Evolutionary conservation across 1,140 invertebrate species (phyloP), one percentile per base, ranked within the genome.

Genomic region (Pentalonia nigronervosa): DNA sequence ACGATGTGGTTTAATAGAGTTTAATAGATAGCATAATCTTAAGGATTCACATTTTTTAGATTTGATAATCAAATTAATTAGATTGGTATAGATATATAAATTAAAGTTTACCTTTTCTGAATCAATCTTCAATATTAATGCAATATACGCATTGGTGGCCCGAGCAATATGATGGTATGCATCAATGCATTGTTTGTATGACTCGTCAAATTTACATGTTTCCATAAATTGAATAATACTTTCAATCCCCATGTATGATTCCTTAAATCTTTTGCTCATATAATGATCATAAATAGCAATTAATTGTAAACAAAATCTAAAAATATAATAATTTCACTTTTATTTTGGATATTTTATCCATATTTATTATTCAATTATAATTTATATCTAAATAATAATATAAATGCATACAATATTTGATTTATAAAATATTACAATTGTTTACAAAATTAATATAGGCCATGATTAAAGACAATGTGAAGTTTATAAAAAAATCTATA

Each of bases 241-340:
- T 36, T 92, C 47, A 41, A 92, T 92, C 56, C 84, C 34, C 76
- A 84, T 25, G 3, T 84, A 84, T 30, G 91, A 50, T 41, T 84
- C 23, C 2, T 84, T 25, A 30, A 84, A 83, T 36, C 23, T 53
- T 83, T 45, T 23, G 0, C 9, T 81, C 0, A 25, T 17, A 17
- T 83, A 92, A 34, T 36, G 8, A 50, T 92, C 91, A 53, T 84
- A 84, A 84, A n/a, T 41, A 36, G 17, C 30, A 1, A 92, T 92
- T 23, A 92, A 17, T 83, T 50, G 14, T 25, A 50, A 92, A 84
- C 14, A 36, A 53, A 92, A 92, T 53, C 91, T 92, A 50, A 50
- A 92, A 36, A 34, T 30, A 47, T 76, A 21, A 76, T 20, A 91
- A 8, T 41, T 34, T 83, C 34, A 45, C 7, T 48, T 48, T 48